Conservation (phyloP, 2,888 invertebrate species). For the Abrostola tripartita region DNA sequence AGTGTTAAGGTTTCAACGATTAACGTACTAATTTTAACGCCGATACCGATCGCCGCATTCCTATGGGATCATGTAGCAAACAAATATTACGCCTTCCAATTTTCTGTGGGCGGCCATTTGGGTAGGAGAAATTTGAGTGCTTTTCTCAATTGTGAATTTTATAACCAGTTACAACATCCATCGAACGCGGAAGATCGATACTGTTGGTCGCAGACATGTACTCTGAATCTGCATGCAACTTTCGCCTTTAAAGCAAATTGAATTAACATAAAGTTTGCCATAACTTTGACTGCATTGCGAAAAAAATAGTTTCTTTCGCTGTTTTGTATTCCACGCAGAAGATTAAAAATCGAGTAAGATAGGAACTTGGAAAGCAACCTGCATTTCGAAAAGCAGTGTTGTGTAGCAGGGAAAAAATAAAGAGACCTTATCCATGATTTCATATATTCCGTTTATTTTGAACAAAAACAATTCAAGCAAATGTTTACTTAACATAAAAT, state of each 20-base stretch:
- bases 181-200: constrained; percentile 62
- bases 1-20: constrained; percentile 64
- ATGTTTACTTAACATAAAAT: background rate
- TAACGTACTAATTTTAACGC: constrained; percentile 65
- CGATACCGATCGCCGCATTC: constrained; percentile 55
- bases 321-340: constrained; percentile 42
- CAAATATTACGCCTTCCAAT: constrained; percentile 43
- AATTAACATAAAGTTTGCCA: constrained; percentile 55
- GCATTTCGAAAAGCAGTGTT: constrained; percentile 28
- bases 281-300: constrained; percentile 54
- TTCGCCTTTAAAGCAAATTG: constrained; percentile 53
- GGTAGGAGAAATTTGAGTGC: constrained; percentile 34
- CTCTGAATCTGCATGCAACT: constrained; percentile 49
- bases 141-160: constrained; percentile 56
- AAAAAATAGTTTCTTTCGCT: constrained; percentile 43
- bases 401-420: constrained; percentile 2
- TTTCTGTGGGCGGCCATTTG: constrained; percentile 39
- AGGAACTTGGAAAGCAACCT: constrained; percentile 18
- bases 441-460: background rate
- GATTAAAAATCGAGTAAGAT: constrained; percentile 30
- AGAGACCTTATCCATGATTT: constrained; percentile 2
- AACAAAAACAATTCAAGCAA: background rate
- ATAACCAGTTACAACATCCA: constrained; percentile 54
- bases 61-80: constrained; percentile 50
- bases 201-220: constrained; percentile 50